phyloP scores from a whole-genome alignment of 2,113 vertebrate genomes.

The Colius striatus region DNA sequence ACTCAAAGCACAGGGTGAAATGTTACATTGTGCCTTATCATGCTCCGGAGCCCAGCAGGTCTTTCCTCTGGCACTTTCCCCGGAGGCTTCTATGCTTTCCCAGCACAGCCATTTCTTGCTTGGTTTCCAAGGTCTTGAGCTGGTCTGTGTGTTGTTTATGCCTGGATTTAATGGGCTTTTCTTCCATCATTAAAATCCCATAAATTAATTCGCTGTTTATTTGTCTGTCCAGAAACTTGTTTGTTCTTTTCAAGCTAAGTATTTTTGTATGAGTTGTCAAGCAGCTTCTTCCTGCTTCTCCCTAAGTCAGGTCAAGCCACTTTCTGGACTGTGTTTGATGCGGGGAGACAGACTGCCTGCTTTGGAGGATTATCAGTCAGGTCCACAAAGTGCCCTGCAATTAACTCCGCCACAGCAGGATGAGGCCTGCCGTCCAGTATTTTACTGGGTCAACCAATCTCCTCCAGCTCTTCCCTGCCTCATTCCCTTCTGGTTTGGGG shows the following conservation, averaged over 20 bases:
- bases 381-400: background rate
- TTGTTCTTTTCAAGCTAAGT: slow-evolving; percentile 53
- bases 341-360: background rate
- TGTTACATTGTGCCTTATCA: background rate
- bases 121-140: background rate
- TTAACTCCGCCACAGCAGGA: slow-evolving; percentile 15
- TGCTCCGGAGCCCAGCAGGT: background rate
- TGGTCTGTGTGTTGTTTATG: slow-evolving; percentile 34
- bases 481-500: background rate
- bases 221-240: slow-evolving; percentile 37
- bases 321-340: slow-evolving; percentile 14
- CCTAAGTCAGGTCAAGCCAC: background rate
- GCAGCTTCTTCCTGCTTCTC: slow-evolving; percentile 39
- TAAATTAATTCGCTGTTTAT: slow-evolving; percentile 36
- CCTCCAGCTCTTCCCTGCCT: background rate
- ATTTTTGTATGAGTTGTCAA: slow-evolving; percentile 61
- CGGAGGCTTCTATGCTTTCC: fast-evolving
- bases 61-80: background rate
- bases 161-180: slow-evolving; percentile 7
- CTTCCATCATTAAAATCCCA: slow-evolving; percentile 33
- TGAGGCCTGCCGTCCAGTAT: background rate
- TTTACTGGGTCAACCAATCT: background rate
- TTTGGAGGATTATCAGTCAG: slow-evolving; percentile 5
- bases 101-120: background rate
- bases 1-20: background rate